These are phyloP conservation scores for Pteropus alecto DNA, from an alignment of 2,113 vertebrate species.

Conservation along the genomic window DNA sequence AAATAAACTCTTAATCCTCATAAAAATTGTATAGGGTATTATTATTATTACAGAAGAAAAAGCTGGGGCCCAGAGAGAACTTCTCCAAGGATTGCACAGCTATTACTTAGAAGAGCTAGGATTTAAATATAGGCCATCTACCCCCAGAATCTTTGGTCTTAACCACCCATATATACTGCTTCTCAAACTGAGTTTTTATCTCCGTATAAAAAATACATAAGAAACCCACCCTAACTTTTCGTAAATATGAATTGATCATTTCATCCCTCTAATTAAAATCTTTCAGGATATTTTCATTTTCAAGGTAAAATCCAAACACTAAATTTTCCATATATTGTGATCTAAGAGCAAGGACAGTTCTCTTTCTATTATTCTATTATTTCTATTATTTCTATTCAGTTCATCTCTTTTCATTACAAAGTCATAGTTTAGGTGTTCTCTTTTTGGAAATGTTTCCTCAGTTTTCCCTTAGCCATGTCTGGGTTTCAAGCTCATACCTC, in stretches of 20 bases:
- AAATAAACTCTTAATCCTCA: neutral
- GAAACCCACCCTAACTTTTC: neutral
- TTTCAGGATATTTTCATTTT: neutral
- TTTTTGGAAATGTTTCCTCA: neutral
- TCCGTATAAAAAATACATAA: neutral
- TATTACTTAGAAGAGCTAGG: neutral
- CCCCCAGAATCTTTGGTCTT: neutral
- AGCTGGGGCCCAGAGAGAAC: accelerated
- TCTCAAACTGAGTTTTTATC: neutral
- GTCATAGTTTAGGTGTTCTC: neutral
- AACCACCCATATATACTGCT: neutral
- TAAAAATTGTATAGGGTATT: neutral
- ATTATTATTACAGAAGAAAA: neutral
- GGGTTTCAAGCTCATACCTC: neutral
- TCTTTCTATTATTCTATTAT: neutral
- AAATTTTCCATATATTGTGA: neutral
- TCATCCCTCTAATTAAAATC: neutral
- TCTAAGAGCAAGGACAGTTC: neutral
- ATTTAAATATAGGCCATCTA: neutral
- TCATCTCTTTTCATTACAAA: neutral
- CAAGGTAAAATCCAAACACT: neutral
- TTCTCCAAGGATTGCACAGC: neutral
- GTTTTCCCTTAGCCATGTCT: neutral
- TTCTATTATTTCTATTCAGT: neutral
- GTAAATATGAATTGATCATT: neutral